Base-by-base conservation (phyloP, 1,140 invertebrate genomes). In the Ooceraea biroi region DNA sequence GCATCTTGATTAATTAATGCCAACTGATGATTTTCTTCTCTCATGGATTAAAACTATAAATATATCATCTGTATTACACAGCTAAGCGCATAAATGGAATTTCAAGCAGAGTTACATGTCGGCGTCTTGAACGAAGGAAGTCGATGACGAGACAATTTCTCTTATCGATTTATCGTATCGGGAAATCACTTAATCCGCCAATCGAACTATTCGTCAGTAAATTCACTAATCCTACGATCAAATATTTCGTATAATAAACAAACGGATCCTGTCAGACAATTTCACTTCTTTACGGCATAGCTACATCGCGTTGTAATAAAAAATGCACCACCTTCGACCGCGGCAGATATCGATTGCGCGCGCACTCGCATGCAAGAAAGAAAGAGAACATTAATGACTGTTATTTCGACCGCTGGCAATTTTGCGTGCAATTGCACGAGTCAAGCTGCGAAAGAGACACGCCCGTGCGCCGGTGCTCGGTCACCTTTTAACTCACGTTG, bases 331-430 rank as follows among this genome's bases (percentile, higher is more conserved):
- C 8, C 41, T 57, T 71, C 36, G 50, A 69, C 66, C 50, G 22
- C 22, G 50, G 52, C n/a, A 22, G 57, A 71, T 80, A 80, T 80
- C n/a, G 36, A 36, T 80, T 25, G 52, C 25, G 50, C 65, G 65
- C 63, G 50, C 36, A n/a, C 36, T 36, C 7, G 36, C 36, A 36
- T 7, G 36, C 36, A 36, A 36, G 65, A 58, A 22, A 80, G 52
- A 69, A 71, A 36, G 27, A 71, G 57, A 50, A 7, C 57, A 82
- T 82, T 82, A 74, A 82, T 82, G 52, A 83, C 50, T 78, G 61
- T 78, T 76, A 83, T 83, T 83, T 66, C 30, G 72, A n/a, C 14
- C 46, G 27, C 41, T 25, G 14, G 78, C 69, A 74, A 82, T 74
- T 74, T 61, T 14, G 55, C 30, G 57, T 46, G 71, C 78, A 74